Conservation (phyloP, 2,888 invertebrate species). For the Sturmia bella region DNA sequence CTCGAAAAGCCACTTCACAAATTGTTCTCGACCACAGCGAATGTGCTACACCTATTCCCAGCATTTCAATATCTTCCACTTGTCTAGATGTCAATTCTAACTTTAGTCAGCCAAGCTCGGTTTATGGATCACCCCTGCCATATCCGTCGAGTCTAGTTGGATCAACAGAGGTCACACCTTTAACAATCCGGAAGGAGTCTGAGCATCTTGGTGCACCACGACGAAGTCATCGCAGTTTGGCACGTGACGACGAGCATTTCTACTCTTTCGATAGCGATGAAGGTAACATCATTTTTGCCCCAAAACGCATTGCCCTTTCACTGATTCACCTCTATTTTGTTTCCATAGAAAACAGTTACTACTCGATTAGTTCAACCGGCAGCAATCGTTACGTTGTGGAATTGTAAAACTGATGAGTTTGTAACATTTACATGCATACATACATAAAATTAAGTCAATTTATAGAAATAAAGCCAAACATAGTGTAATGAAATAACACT, state of each 20-base stretch:
- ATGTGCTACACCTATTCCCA: conserved; percentile 39
- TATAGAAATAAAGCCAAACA: conserved; percentile 13
- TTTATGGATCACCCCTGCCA: conserved; percentile 79
- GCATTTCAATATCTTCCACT: conserved; percentile 51
- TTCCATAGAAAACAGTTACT: conserved; percentile 78
- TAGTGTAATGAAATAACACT: conserved; percentile 14
- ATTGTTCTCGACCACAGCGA: conserved; percentile 29
- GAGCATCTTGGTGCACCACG: conserved; percentile 60
- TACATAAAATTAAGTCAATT: conserved; percentile 3
- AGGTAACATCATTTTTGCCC: conserved; percentile 72
- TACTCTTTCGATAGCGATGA: conserved; percentile 81
- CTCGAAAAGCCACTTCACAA: conserved; percentile 56
- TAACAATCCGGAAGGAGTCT: conserved; percentile 67
- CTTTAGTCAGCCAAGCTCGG: conserved; percentile 75
- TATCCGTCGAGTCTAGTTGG: conserved; percentile 75
- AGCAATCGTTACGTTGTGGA: conserved; percentile 79
- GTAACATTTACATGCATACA: conserved; percentile 30
- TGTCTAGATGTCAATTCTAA: conserved; percentile 70
- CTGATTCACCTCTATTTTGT: conserved; percentile 23
- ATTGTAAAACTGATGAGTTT: conserved; percentile 70
- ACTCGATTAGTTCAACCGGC: conserved; percentile 78
- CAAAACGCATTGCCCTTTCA: background rate
- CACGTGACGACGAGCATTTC: conserved; percentile 79
- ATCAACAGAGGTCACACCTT: conserved; percentile 73
- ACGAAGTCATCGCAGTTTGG: conserved; percentile 76